Conservation (phyloP, 2,113 vertebrate genomes). For the Cyanoramphus novaezelandiae region DNA sequence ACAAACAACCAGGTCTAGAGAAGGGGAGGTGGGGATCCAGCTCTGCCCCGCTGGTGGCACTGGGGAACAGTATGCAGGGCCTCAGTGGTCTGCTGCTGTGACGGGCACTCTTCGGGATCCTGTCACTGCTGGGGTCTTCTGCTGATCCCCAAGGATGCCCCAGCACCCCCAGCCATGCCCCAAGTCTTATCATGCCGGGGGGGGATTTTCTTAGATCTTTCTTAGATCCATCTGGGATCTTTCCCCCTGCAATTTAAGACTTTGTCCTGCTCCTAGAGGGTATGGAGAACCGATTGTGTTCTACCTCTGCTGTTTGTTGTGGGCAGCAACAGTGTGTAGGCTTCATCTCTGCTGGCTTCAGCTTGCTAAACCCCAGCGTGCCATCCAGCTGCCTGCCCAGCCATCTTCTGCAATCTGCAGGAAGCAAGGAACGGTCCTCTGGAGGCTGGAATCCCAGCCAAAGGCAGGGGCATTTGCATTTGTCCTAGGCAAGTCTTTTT, state of each 20-base stretch:
- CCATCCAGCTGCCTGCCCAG: neutral
- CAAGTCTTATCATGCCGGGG: neutral
- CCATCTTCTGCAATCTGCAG: fast-evolving
- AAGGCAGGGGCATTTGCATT: neutral
- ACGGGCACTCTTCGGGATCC: neutral
- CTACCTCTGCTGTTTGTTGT: neutral
- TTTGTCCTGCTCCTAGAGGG: neutral
- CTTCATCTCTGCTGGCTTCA: neutral
- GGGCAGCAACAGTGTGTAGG: neutral
- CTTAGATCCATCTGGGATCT: neutral
- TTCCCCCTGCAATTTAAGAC: neutral
- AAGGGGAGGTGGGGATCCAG: neutral
- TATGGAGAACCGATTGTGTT: neutral
- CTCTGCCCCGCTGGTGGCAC: neutral
- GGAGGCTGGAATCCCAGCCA: neutral
- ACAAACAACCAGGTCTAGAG: neutral
- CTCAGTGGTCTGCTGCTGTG: neutral
- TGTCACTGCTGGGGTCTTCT: neutral
- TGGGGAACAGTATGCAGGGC: neutral
- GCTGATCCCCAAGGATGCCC: neutral
- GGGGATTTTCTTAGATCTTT: neutral
- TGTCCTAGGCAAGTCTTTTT: neutral
- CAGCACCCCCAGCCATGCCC: neutral
- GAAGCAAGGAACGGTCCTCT: neutral
- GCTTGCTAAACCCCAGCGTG: neutral